Conservation (phyloP, 2,888 invertebrate species). For the Arctia plantaginis region DNA sequence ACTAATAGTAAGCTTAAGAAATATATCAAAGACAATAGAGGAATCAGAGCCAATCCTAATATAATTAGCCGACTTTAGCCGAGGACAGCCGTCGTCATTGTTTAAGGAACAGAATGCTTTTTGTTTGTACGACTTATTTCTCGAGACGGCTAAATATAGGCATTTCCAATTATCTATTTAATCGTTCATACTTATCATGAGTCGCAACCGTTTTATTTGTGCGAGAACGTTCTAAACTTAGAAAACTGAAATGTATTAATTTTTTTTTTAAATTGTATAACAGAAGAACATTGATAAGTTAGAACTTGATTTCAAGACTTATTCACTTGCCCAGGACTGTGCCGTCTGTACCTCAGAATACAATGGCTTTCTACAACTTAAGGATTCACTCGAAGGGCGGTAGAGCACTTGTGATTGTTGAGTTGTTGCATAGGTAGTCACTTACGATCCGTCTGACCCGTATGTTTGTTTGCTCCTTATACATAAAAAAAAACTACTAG, state of each 20-base stretch:
- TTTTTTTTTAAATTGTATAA: neutral
- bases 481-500: too few species aligned
- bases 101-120: neutral
- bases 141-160: neutral
- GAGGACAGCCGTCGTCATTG: neutral
- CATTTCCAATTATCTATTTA: neutral
- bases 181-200: neutral
- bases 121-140: neutral
- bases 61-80: neutral
- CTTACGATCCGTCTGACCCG: too few species aligned
- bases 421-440: too few species aligned
- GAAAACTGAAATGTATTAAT: neutral
- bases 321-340: too few species aligned
- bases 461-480: too few species aligned
- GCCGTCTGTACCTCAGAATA: too few species aligned
- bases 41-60: neutral
- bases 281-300: neutral
- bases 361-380: too few species aligned
- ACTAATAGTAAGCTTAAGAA: too few species aligned
- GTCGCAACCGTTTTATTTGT: neutral
- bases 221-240: neutral
- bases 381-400: too few species aligned
- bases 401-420: too few species aligned
- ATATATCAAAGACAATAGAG: neutral
- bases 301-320: too few species aligned